Evolutionary conservation across 2,113 vertebrate species (phyloP), one percentile per base, ranked within the genome.

Genomic region (Propithecus coquereli): DNA sequence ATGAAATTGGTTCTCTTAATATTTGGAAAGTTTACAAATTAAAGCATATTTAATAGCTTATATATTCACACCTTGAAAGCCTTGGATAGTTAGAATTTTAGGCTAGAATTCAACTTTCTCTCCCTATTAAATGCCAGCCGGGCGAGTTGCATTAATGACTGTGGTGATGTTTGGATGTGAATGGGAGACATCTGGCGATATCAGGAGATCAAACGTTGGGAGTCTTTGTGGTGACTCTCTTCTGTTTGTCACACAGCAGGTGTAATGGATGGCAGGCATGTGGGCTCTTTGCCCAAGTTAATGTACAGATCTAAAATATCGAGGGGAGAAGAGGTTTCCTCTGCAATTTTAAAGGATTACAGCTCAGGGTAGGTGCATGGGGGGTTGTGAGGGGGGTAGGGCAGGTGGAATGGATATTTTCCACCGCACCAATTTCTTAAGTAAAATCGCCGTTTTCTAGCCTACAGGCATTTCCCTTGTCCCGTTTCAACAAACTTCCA

Each of bases 111-210:
- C 94, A 94, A 95, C 95, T 97, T 96, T 95, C 92, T 85, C 71
- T 61, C 86, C 90, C 93, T 83, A 92, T 90, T 97, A 96, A 87
- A 95, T 65, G 87, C 90, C 94, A 95, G 95, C 81, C 92, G 0
- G 91, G 90, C 0, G 22, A 94, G 89, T 82, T 87, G 86, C 87
- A 85, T 95, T 97, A 97, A 95, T 96, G 97, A 81, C 94, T 40
- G 71, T 77, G 95, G 96, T 92, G 86, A 40, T 95, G 96, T 97
- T 59, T 97, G 97, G 96, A 97, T 97, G 97, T 94, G 95, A 97
- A 96, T 96, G 95, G 95, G 71, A 81, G 96, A 97, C 97, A 98
- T 97, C 97, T 98, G 97, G 97, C 40, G 13, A 82, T 95, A 96
- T 97, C 97, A 94, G 97, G 87, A 97, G 97, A 97, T 97, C 97